Percentiles rank a stretch among this genome's conserved stretches.
Conservation (phyloP, 1,140 invertebrate species). For the Drosophila gunungcola region DNA sequence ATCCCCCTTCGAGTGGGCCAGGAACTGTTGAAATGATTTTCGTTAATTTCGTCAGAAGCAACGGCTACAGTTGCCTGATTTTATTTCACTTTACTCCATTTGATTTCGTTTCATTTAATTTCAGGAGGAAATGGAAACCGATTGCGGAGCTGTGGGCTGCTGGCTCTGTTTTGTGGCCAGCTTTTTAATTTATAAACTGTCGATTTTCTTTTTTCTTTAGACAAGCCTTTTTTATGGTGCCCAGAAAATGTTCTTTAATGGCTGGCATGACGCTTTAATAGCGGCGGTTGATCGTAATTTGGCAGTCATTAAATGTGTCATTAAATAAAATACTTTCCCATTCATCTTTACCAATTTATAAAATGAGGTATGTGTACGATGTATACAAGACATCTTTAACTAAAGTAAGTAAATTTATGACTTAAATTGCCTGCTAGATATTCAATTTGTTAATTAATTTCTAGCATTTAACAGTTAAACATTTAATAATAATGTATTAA, state of each 20-base stretch:
- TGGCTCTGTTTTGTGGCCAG: constrained; percentile 36
- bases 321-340: neutral
- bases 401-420: too few relatives aligned
- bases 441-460: too few relatives aligned
- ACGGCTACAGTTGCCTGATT: constrained; percentile 41
- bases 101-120: constrained; percentile 59
- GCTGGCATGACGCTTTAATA: constrained; percentile 17
- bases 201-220: constrained; percentile 23
- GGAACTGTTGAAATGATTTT: constrained; percentile 64
- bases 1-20: constrained; percentile 19
- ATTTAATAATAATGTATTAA: too few relatives aligned
- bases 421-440: too few relatives aligned
- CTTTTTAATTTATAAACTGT: constrained; percentile 47
- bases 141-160: constrained; percentile 14
- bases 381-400: too few relatives aligned
- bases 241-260: neutral
- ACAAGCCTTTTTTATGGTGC: neutral
- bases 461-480: too few relatives aligned
- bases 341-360: neutral
- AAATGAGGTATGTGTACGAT: neutral
- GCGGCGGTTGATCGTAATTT: neutral
- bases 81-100: constrained; percentile 48
- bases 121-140: constrained; percentile 38
- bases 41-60: constrained; percentile 47
- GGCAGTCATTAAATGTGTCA: neutral